Evolutionary conservation across 2,888 invertebrate species (phyloP), one percentile per base, ranked within the genome.

Genomic region (Pyrrhia umbra): DNA sequence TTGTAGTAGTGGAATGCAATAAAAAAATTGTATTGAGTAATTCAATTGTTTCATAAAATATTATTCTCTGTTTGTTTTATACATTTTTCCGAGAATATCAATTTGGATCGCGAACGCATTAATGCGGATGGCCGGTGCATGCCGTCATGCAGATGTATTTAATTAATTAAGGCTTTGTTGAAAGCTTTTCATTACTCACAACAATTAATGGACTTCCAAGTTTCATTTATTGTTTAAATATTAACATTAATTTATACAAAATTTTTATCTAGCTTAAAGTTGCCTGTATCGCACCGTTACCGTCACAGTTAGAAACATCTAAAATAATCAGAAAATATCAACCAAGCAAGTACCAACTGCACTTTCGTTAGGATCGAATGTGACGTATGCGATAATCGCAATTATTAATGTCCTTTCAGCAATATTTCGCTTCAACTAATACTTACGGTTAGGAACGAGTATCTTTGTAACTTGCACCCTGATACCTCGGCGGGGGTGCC

Each of bases 401-500:
- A n/a, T n/a, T n/a, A n/a, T n/a, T n/a, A n/a, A n/a, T n/a, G n/a
- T n/a, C n/a, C n/a, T n/a, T n/a, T n/a, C n/a, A n/a, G n/a, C n/a
- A n/a, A n/a, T n/a, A n/a, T n/a, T n/a, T n/a, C n/a, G n/a, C n/a
- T n/a, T n/a, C n/a, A n/a, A n/a, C n/a, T n/a, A n/a, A n/a, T 59
- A 86, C 93, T 92, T 68, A 94, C 94, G 49, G 52, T 86, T 88
- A 0, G 94, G 94, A 40, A 90, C 47, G 16, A 94, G 75, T 23
- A 93, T 70, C 75, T 89, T 90, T 6, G 85, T 84, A 56, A 94
- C 93, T 63, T 90, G 94, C 2, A 94, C 89, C 18, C 92, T 79
- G 16, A 94, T 89, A 37, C 94, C 94, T n/a, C 92, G 80, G 2
- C 91, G 81, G 1, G 88, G 87, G 52, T 94, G 94, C 0, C 94